Conservation (phyloP, 2,797 vertebrate genomes). For the Enteromius trimaculatus region DNA sequence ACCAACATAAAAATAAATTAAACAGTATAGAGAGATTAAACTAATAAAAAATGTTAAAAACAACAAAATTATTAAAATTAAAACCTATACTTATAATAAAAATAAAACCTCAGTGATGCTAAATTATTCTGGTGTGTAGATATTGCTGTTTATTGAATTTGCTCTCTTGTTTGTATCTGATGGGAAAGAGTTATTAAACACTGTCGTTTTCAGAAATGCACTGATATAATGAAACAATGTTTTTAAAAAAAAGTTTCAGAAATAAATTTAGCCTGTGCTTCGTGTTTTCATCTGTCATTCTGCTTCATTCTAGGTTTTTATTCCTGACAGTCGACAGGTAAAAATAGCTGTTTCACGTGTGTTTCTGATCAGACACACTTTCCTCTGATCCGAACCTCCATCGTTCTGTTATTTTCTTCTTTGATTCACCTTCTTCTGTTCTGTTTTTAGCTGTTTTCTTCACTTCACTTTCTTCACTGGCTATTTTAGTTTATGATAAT, state of each 20-base stretch:
- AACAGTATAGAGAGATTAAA: too few relatives aligned
- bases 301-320: not conserved
- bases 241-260: not conserved
- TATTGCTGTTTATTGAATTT: not conserved
- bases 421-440: not conserved
- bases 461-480: not conserved
- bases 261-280: not conserved
- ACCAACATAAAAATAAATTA: not conserved
- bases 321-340: not conserved
- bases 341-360: not conserved
- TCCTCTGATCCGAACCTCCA: not conserved
- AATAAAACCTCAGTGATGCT: not conserved
- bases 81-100: not conserved
- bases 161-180: not conserved
- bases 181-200: not conserved
- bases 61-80: not conserved
- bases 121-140: not conserved
- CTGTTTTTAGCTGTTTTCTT: not conserved
- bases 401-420: not conserved
- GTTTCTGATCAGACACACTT: too few relatives aligned
- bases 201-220: not conserved
- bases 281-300: not conserved
- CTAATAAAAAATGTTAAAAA: too few relatives aligned
- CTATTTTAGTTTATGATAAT: conserved; percentile 6
- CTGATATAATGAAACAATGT: not conserved